Conservation (phyloP, 1,140 invertebrate genomes). For the Drosophila yakuba region DNA sequence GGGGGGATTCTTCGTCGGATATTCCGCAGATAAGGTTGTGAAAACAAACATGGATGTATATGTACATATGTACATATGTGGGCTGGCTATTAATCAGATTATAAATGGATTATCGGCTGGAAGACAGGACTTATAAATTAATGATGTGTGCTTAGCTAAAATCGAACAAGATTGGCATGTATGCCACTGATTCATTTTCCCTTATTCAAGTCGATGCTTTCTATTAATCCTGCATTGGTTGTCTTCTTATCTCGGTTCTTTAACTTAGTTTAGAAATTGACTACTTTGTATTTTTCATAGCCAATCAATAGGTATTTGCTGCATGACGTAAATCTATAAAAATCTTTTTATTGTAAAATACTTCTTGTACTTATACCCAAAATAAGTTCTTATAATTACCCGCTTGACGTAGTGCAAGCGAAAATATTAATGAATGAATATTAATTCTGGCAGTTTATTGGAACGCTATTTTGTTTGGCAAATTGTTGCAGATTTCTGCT, state of each 20-base stretch:
- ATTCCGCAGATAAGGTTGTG: constrained; percentile 45
- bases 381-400: not conserved
- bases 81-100: constrained; percentile 38
- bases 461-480: not conserved
- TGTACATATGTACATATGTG: constrained; percentile 9
- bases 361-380: too few species aligned
- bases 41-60: constrained; percentile 30
- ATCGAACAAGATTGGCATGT: constrained; percentile 10
- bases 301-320: too few species aligned
- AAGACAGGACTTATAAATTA: constrained; percentile 25
- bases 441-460: too few species aligned
- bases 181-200: not conserved
- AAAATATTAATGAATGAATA: not conserved
- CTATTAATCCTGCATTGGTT: not conserved
- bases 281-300: too few species aligned
- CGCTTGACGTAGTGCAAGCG: not conserved
- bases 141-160: constrained; percentile 26
- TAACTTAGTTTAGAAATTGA: too few species aligned
- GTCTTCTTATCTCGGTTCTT: not conserved
- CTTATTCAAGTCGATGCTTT: not conserved
- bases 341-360: too few species aligned
- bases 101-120: constrained; percentile 26
- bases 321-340: too few species aligned
- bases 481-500: not conserved
- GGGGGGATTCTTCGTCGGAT: constrained; percentile 29